Conservation (phyloP, 2,113 vertebrate species). For the Prolemur simus region DNA sequence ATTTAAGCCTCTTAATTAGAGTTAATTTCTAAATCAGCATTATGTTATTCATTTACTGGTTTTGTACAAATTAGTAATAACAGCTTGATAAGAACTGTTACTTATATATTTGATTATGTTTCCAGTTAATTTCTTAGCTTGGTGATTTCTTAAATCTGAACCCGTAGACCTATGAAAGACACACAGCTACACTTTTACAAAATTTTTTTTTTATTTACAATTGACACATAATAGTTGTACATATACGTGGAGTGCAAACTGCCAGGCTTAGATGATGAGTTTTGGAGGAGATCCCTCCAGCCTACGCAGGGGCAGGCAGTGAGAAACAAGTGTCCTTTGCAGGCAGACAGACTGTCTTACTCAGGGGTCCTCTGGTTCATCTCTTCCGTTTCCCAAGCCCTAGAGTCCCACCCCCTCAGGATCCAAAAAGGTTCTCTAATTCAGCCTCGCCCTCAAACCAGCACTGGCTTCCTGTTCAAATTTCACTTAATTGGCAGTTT, state of each 20-base stretch:
- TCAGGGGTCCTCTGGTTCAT: background rate
- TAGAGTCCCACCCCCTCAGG: background rate
- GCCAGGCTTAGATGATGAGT: background rate
- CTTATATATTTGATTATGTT: background rate
- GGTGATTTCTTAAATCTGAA: background rate
- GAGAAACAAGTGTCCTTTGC: background rate
- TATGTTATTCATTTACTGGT: background rate
- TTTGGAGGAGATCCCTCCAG: background rate
- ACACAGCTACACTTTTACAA: background rate
- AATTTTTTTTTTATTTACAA: background rate
- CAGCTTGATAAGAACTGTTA: background rate
- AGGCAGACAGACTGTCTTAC: background rate
- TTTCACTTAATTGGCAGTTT: constrained; percentile 14
- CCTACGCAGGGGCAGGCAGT: background rate
- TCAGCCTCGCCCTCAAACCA: background rate
- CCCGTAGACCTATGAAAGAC: background rate
- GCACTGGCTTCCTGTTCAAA: background rate
- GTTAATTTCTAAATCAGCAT: background rate
- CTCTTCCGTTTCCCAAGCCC: background rate
- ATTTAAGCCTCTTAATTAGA: background rate
- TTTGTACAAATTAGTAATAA: constrained; percentile 1
- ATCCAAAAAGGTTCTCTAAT: background rate
- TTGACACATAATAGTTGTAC: background rate
- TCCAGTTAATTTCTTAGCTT: background rate
- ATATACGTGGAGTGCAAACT: background rate